Base-by-base conservation (phyloP, 2,888 invertebrate genomes). In the Caenorhabditis zanzibari region DNA sequence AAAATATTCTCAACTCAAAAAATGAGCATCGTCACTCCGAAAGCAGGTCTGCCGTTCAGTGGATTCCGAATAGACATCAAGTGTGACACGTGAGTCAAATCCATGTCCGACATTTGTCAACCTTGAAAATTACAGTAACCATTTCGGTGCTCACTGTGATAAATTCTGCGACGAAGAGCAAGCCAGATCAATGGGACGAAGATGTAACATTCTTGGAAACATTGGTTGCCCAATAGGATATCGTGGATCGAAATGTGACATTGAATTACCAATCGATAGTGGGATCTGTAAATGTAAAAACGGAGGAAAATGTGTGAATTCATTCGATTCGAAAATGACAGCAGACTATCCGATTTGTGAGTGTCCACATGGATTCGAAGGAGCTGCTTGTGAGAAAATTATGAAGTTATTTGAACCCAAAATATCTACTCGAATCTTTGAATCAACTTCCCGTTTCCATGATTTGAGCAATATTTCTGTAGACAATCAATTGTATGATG, bases 291-390 rank as follows among this genome's bases (percentile, higher is more conserved):
- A 47, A 35, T 77, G 76, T 47, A 35, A 52, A 59, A 77, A 77
- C 26, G 66, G 66, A 22, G 76, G 76, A 35, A 49, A n/a, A 24
- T 77, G 76, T 58, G 75, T 74, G 14, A 63, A 56, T 22, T 75
- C 75, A 7, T 58, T 66, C 32, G 32, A 54, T 24, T 63, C 58
- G 4, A 64, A 44, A 35, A 19, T 56, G 24, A 58, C 56, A 9
- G 54, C 52, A 2, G 68, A 68, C 19, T 59, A 26, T 19, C 52
- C 61, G 4, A 69, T 69, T 12, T 77, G 76, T 44, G 76, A 77
- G 22, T 77, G 76, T 32, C 28, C 22, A 7, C 38, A 68, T 38
- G 61, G 61, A 38, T 69, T 69, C 49, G 69, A 69, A 49, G 76
- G 76, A n/a, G 59, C 56, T 12, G 69, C 61, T 9, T 77, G 76